These are phyloP conservation scores for Eurystomus gularis DNA, from an alignment of 2,113 vertebrate species.

Conservation along the genomic window DNA sequence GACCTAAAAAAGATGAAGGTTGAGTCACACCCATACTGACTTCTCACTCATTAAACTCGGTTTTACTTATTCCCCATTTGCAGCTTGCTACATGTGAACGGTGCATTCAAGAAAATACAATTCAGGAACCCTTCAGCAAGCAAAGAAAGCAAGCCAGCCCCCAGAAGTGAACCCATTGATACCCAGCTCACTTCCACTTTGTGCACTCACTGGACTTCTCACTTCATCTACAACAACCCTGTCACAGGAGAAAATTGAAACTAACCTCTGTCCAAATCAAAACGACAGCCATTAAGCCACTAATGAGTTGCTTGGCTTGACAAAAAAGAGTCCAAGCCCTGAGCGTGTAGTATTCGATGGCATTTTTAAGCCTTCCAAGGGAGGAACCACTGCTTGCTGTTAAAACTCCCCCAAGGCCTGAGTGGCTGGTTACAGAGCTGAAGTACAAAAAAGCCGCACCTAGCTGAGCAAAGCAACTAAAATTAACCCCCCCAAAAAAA, in stretches of 20 bases:
- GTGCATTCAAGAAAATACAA: background rate
- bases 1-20: background rate
- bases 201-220: background rate
- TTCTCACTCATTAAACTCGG: background rate
- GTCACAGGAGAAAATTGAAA: background rate
- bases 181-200: background rate
- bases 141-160: background rate
- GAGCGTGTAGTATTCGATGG: background rate
- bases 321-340: background rate
- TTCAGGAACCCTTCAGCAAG: background rate
- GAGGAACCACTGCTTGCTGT: background rate
- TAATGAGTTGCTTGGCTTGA: background rate
- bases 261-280: background rate
- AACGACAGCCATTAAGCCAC: background rate
- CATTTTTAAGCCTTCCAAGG: background rate
- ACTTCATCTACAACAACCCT: background rate
- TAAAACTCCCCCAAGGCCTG: background rate
- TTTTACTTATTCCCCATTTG: background rate
- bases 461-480: background rate
- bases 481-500: background rate
- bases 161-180: background rate
- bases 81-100: background rate
- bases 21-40: background rate
- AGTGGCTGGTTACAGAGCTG: background rate
- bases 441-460: background rate